phyloP scores from a whole-genome alignment of 1,140 invertebrate species.

The Drosophila bocqueti region DNA sequence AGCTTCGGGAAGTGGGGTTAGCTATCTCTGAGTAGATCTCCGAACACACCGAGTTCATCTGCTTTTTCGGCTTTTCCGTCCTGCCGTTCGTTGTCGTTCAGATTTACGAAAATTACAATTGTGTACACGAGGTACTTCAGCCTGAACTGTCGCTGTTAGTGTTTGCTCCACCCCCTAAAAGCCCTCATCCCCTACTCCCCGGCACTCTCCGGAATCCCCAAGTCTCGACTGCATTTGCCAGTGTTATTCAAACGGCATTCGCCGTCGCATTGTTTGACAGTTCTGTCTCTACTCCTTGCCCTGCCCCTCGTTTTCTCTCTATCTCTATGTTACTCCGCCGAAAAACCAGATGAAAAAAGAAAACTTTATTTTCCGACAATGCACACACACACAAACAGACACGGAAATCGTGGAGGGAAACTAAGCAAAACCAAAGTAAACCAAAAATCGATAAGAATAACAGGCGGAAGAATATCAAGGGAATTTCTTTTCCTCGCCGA shows the following conservation, averaged over 20 bases:
- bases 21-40: conserved; percentile 35
- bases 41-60: conserved; percentile 31
- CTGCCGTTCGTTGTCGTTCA: conserved; percentile 44
- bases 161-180: conserved; percentile 3
- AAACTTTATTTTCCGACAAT: conserved; percentile 44
- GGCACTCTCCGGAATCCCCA: not conserved
- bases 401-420: conserved; percentile 20
- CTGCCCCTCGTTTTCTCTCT: conserved; percentile 6
- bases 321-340: conserved; percentile 3
- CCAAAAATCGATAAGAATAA: conserved; percentile 77
- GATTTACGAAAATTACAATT: conserved; percentile 79
- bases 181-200: not conserved
- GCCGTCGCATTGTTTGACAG: conserved; percentile 78
- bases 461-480: conserved; percentile 44
- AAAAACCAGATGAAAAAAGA: conserved; percentile 45
- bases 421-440: conserved; percentile 57
- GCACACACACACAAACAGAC: conserved; percentile 6
- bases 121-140: conserved; percentile 71
- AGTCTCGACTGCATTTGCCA: conserved; percentile 63
- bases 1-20: conserved; percentile 17
- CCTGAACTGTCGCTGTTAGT: conserved; percentile 65
- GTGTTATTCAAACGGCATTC: conserved; percentile 74
- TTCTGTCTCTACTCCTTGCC: conserved; percentile 26
- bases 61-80: conserved; percentile 34
- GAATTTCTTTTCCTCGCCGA: conserved; percentile 6